Evolutionary conservation across 2,888 invertebrate species (phyloP).

Genomic region (Microplitis deprimator): DNA sequence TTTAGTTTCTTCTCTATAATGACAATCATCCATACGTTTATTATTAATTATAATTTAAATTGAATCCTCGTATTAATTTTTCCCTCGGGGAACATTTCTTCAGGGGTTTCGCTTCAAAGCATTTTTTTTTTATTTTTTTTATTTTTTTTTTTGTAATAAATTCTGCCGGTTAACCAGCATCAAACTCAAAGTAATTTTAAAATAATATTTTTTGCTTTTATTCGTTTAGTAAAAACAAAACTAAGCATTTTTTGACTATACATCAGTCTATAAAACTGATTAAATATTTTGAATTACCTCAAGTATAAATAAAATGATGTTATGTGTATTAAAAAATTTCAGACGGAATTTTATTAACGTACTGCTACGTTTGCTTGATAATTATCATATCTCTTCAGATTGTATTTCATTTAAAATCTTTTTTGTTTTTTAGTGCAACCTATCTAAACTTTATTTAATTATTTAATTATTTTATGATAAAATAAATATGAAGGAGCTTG

Average conservation of each 20-base stretch:
- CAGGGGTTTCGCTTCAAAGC: constrained; percentile 8
- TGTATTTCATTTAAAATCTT: constrained; percentile 1
- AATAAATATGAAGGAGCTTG: background rate
- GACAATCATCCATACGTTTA: constrained; percentile 1
- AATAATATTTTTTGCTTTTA: background rate
- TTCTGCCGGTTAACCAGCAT: background rate
- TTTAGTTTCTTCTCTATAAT: background rate
- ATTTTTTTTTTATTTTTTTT: background rate
- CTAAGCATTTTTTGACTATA: too few relatives aligned
- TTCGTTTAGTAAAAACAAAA: background rate
- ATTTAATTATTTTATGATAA: constrained; percentile 10
- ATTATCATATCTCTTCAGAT: constrained; percentile 4
- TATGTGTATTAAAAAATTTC: constrained; percentile 26
- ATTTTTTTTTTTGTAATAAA: background rate
- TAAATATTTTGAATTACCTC: too few relatives aligned
- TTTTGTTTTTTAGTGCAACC: constrained; percentile 36
- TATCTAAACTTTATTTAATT: constrained; percentile 33
- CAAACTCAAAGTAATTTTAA: background rate
- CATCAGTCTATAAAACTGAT: background rate
- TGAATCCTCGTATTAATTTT: background rate
- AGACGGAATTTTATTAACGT: constrained; percentile 29
- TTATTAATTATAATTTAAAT: background rate
- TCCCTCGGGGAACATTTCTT: constrained; percentile 14
- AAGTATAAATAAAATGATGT: background rate
- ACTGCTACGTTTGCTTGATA: constrained; percentile 13